A percentile compares a stretch with the other conserved stretches of the same genome.
phyloP scores from a whole-genome alignment of 1,140 invertebrate species.

The Cyclina sinensis region DNA sequence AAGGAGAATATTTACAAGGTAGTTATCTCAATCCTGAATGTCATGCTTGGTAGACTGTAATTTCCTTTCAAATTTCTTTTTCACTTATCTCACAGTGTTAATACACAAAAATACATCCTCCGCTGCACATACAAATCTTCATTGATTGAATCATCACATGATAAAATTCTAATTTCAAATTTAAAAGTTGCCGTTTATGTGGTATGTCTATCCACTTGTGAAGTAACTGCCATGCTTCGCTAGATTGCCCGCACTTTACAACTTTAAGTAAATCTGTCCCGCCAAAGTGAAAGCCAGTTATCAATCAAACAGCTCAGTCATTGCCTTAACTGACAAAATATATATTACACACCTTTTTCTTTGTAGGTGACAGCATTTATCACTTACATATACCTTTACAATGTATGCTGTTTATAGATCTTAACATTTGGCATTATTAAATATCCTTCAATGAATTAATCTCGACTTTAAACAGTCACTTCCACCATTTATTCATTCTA shows the following conservation, averaged over 20 bases:
- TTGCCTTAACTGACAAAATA: slow-evolving; percentile 6
- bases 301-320: slow-evolving; percentile 46
- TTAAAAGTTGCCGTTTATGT: slow-evolving; percentile 5
- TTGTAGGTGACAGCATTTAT: neutral
- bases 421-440: too few relatives aligned
- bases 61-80: neutral
- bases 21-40: slow-evolving; percentile 12
- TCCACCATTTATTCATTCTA: neutral
- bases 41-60: neutral
- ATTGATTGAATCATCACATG: neutral
- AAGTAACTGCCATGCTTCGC: neutral
- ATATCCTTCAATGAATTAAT: too few relatives aligned
- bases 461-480: too few relatives aligned
- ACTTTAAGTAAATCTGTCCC: slow-evolving; percentile 25
- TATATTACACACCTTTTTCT: slow-evolving; percentile 15
- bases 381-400: too few relatives aligned
- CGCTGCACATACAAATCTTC: neutral
- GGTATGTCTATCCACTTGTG: slow-evolving; percentile 9
- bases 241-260: slow-evolving; percentile 32
- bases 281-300: slow-evolving; percentile 22
- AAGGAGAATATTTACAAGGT: neutral
- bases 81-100: neutral
- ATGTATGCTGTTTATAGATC: too few relatives aligned
- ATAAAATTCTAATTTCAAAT: slow-evolving; percentile 36
- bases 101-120: neutral